phyloP scores from a whole-genome alignment of 1,140 invertebrate genomes.

The Trichonephila clavipes region DNA sequence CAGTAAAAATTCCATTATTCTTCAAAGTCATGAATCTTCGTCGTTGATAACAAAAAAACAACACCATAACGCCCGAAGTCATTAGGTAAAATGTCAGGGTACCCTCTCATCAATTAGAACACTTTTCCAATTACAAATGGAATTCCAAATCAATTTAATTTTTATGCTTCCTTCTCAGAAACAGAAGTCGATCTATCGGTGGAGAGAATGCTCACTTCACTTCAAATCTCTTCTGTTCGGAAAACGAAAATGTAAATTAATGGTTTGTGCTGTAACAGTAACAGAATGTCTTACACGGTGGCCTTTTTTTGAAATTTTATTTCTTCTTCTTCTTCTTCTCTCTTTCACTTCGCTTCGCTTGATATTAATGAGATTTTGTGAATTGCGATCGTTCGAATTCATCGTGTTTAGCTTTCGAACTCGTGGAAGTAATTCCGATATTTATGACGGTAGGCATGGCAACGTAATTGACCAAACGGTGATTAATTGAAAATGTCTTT shows the following conservation, averaged over 20 bases:
- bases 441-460: constrained; percentile 3
- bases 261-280: not conserved
- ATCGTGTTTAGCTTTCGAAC: constrained; percentile 18
- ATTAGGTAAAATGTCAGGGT: constrained; percentile 17
- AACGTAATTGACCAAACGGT: not conserved
- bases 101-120: constrained; percentile 14
- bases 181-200: not conserved
- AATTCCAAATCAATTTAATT: constrained; percentile 27
- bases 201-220: not conserved
- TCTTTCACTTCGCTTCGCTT: not conserved
- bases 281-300: not conserved
- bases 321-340: too few species aligned
- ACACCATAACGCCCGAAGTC: not conserved
- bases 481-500: not conserved
- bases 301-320: too few species aligned
- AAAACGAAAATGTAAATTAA: constrained; percentile 31
- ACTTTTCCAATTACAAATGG: constrained; percentile 16
- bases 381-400: not conserved
- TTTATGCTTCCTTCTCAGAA: not conserved
- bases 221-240: not conserved
- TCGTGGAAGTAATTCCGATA: not conserved
- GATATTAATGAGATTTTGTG: constrained; percentile 14
- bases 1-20: constrained; percentile 12
- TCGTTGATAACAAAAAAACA: not conserved
- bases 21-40: not conserved